Percentiles rank a stretch among this genome's conserved stretches.
These are phyloP conservation scores for Clitarchus hookeri DNA, from an alignment of 2,888 invertebrate species.

Conservation along the genomic window DNA sequence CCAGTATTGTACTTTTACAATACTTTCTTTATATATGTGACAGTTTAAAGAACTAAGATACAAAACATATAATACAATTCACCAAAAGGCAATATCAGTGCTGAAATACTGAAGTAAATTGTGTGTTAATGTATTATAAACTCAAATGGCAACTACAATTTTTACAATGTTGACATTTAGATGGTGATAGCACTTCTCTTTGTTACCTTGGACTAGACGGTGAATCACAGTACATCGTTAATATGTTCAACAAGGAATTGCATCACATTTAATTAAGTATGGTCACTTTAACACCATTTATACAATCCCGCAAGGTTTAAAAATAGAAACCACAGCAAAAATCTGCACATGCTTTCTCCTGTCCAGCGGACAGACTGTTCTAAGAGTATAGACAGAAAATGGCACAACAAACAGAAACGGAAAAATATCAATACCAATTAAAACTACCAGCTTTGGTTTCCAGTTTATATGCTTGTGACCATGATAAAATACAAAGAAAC, in stretches of 20 bases:
- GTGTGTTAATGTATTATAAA: background rate
- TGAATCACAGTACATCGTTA: background rate
- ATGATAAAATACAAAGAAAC: too few species aligned
- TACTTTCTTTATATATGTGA: background rate
- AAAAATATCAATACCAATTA: too few species aligned
- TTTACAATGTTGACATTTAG: background rate
- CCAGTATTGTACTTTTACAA: background rate
- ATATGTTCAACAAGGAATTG: background rate
- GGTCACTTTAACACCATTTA: slow-evolving; percentile 14
- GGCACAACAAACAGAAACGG: too few species aligned
- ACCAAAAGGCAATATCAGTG: background rate
- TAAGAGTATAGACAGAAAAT: too few species aligned
- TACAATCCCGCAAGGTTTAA: slow-evolving; percentile 7
- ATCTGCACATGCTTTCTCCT: background rate
- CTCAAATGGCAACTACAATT: background rate
- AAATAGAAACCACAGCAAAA: slow-evolving; percentile 12
- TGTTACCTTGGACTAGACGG: background rate
- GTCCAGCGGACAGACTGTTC: background rate
- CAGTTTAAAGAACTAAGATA: too few species aligned
- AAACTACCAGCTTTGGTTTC: too few species aligned
- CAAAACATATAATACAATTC: background rate
- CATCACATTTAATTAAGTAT: background rate
- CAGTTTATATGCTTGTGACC: too few species aligned
- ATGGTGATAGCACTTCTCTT: background rate
- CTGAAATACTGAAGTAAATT: background rate